Conservation (phyloP, 2,113 vertebrate genomes). For the Odontesthes bonariensis region DNA sequence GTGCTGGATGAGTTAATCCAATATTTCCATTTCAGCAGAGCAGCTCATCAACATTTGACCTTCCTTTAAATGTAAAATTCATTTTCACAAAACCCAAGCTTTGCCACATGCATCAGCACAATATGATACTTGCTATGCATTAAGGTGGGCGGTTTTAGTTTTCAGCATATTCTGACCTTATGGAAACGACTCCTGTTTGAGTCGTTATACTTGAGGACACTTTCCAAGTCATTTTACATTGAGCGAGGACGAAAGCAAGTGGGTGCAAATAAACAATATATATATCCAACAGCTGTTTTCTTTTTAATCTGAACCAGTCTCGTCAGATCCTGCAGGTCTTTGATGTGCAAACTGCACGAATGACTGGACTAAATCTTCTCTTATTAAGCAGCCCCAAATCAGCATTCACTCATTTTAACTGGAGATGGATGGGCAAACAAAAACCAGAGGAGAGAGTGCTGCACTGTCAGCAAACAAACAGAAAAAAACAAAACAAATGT, state of each 20-base stretch:
- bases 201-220: conserved; percentile 72
- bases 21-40: conserved; percentile 42
- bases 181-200: conserved; percentile 23
- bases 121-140: conserved; percentile 56
- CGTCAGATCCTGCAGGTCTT: conserved; percentile 89
- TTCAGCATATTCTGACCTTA: conserved; percentile 28
- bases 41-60: conserved; percentile 54
- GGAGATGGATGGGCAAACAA: conserved; percentile 84
- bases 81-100: conserved; percentile 46
- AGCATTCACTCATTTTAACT: conserved; percentile 85
- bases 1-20: conserved; percentile 39
- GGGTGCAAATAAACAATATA: neutral
- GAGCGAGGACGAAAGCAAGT: neutral
- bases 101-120: conserved; percentile 43
- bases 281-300: conserved; percentile 89
- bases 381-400: conserved; percentile 90
- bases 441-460: conserved; percentile 68
- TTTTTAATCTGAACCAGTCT: conserved; percentile 90
- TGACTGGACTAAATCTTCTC: conserved; percentile 92
- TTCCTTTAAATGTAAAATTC: conserved; percentile 54
- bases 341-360: conserved; percentile 90
- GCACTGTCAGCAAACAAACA: conserved; percentile 70
- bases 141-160: conserved; percentile 43
- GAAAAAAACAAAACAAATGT: conserved; percentile 57
- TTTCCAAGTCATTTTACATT: conserved; percentile 19